Base-by-base conservation (phyloP, 2,797 vertebrate genomes). In the Gadopsis marmoratus region DNA sequence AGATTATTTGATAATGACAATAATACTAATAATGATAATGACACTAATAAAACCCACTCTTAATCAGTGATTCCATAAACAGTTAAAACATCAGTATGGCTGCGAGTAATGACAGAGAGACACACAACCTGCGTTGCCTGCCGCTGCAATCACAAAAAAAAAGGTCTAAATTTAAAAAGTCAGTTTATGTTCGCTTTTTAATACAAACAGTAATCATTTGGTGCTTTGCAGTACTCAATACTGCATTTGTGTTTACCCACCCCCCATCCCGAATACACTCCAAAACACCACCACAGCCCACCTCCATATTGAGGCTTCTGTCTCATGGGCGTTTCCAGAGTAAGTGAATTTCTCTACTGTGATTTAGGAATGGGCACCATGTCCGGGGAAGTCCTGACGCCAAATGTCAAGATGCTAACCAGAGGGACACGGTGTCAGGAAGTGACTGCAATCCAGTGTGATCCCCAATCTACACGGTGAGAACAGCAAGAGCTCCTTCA, bases 351-450 rank as follows among this genome's bases (percentile, higher is more conserved):
- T 41, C 23, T 39, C 37, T 33, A 12, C 33, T 61, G 29, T 53
- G 53, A 50, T 77, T 83, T 71, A 72, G 14, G 43, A 65, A 17
- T 6, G 3, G 17, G 47, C 33, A 62, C 54, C 29, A 35, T 60
- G 67, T 80, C 53, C 29, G 17, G 7, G 14, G 29, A 79, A 67
- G 45, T 68, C 41, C 58, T 54, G 16, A 72, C 13, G 31, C 43
- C 37, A 71, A 82, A 88, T 76, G 73, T 88, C 56, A 83, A 71
- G 59, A 63, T 33, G 35, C 58, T 81, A 83, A 85, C 84, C 60
- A 29, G 75, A 85, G 76, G 48, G 58, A 78, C 67, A 64, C 23
- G 26, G 50, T 64, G 66, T 50, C 31, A 75, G 60, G 47, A 50
- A 69, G 47, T 66, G 47, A 82, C 47, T 78, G 62, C 71, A 62